Conservation (phyloP, 2,888 invertebrate genomes). For the Temnothorax ravouxi region DNA sequence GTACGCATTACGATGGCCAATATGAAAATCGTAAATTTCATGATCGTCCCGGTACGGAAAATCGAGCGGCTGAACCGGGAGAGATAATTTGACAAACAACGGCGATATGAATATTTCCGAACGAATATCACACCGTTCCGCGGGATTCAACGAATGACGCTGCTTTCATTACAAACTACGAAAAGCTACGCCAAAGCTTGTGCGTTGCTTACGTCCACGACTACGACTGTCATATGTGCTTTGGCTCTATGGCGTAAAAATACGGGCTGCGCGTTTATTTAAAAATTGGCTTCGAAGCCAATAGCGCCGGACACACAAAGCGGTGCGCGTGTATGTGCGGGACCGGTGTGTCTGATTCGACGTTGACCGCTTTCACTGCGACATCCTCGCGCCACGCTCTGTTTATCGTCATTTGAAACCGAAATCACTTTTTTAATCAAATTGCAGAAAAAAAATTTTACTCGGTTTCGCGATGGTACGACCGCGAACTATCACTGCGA, state of each 20-base stretch:
- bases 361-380: conserved; percentile 45
- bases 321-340: neutral
- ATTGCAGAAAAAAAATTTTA: neutral
- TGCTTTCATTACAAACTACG: conserved; percentile 21
- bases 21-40: conserved; percentile 4
- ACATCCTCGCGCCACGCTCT: neutral
- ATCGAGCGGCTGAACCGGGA: neutral
- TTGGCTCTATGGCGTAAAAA: conserved; percentile 23
- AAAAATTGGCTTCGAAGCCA: conserved; percentile 38
- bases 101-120: conserved; percentile 21
- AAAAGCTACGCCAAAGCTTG: too few species aligned
- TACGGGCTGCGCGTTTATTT: conserved; percentile 29
- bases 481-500: neutral
- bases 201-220: too few species aligned
- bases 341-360: conserved; percentile 31
- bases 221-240: too few species aligned
- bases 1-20: neutral
- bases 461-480: neutral
- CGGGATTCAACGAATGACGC: neutral
- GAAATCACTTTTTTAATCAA: conserved; percentile 44
- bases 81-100: conserved; percentile 21
- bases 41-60: neutral
- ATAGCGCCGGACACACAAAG: conserved; percentile 36
- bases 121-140: neutral
- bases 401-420: conserved; percentile 23